Percentiles rank a stretch among this genome's conserved stretches.
These are phyloP conservation scores for Erebia aethiops DNA, from an alignment of 2,888 invertebrate species.

Conservation along the genomic window DNA sequence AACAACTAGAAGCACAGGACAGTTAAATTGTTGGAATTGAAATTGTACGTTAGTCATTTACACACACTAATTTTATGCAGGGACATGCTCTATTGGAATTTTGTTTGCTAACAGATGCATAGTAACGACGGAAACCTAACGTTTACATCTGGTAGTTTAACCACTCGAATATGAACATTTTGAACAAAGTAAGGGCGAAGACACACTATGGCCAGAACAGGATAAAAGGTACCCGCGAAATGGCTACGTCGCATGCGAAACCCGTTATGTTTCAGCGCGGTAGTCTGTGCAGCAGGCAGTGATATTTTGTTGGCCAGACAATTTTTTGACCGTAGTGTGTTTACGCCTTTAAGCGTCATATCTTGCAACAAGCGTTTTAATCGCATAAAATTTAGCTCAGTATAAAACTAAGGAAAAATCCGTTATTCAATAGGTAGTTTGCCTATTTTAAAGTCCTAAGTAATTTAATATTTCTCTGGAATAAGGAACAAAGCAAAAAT, in stretches of 20 bases:
- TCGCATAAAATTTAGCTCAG: not conserved
- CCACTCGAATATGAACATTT: not conserved
- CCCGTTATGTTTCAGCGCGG: too few species aligned
- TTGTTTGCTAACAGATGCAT: constrained; percentile 24
- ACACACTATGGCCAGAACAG: too few species aligned
- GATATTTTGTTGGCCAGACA: too few species aligned
- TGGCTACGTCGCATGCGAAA: too few species aligned
- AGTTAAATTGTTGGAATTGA: constrained; percentile 23
- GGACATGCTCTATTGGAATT: constrained; percentile 36
- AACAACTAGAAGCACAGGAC: constrained; percentile 17
- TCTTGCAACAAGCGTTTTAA: not conserved
- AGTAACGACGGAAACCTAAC: constrained; percentile 23
- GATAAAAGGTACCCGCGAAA: too few species aligned
- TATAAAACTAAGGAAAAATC: not conserved
- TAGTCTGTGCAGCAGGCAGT: too few species aligned
- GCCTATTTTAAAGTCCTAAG: constrained; percentile 26
- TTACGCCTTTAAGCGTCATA: too few species aligned
- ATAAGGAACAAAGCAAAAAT: constrained; percentile 26
- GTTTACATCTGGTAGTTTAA: not conserved
- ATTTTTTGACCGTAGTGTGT: too few species aligned
- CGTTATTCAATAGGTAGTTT: constrained; percentile 28
- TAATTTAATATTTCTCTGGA: constrained; percentile 30
- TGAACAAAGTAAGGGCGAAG: too few species aligned
- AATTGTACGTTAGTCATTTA: constrained; percentile 28
- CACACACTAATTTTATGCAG: constrained; percentile 38